Conservation (phyloP, 2,797 vertebrate species). For the Parotocinclus haroldoi region DNA sequence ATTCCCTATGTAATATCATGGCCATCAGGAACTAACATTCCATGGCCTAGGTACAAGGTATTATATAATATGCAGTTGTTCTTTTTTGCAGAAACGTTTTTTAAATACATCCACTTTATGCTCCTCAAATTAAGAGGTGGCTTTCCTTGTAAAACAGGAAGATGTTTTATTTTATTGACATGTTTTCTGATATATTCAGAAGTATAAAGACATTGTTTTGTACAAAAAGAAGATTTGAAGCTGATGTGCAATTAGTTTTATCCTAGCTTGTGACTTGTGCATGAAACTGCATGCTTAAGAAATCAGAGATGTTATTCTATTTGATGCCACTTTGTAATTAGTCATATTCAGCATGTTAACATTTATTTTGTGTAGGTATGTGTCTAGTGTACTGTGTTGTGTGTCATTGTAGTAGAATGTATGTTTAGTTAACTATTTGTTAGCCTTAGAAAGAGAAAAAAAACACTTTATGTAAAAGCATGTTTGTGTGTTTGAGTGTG, state of each 20-base stretch:
- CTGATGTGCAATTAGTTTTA: constrained; percentile 27
- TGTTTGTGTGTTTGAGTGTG: background rate
- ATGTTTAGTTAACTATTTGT: no score
- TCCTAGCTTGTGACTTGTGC: constrained; percentile 47
- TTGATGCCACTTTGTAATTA: no score
- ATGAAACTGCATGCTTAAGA: constrained; percentile 54
- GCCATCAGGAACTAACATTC: no score
- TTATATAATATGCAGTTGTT: no score
- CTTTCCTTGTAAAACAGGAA: constrained; percentile 1
- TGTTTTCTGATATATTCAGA: background rate
- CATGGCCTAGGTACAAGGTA: no score
- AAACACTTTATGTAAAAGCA: background rate
- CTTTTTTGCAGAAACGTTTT: no score
- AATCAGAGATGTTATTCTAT: background rate
- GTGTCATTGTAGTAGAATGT: background rate
- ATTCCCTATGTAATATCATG: constrained; percentile 23
- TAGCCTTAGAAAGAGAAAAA: no score
- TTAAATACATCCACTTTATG: background rate
- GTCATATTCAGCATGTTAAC: no score
- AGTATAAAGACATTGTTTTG: constrained; percentile 9
- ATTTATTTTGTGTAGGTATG: background rate
- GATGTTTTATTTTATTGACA: constrained; percentile 12
- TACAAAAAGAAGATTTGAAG: constrained; percentile 12
- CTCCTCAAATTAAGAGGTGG: background rate
- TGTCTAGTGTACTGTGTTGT: background rate